phyloP scores from a whole-genome alignment of 2,888 invertebrate species.

The Macrophya alboannulata region DNA sequence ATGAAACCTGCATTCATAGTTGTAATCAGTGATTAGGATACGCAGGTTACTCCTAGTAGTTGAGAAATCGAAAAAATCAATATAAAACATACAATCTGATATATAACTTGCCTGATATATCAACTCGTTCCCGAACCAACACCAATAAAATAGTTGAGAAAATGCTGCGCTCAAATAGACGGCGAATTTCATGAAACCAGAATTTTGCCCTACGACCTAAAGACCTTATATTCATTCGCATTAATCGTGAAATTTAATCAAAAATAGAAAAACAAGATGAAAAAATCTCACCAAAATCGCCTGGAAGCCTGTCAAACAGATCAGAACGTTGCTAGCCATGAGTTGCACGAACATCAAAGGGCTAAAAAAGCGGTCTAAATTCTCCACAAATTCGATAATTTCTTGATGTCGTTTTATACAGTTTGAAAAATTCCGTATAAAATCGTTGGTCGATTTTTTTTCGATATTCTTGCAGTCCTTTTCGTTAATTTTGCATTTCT shows the following conservation, averaged over 20 bases:
- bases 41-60: neutral
- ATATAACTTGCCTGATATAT: slow-evolving; percentile 65
- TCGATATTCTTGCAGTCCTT: neutral
- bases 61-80: neutral
- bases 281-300: slow-evolving; percentile 66
- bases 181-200: slow-evolving; percentile 67
- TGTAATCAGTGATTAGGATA: slow-evolving; percentile 10
- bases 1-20: slow-evolving; percentile 7
- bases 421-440: slow-evolving; percentile 61
- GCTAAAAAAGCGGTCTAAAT: slow-evolving; percentile 69
- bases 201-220: slow-evolving; percentile 68
- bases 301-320: slow-evolving; percentile 75
- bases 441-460: slow-evolving; percentile 56
- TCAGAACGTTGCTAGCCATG: slow-evolving; percentile 71
- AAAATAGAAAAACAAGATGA: neutral
- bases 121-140: slow-evolving; percentile 72
- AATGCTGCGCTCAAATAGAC: slow-evolving; percentile 68
- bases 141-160: slow-evolving; percentile 69
- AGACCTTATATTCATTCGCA: neutral
- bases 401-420: slow-evolving; percentile 69
- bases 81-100: neutral
- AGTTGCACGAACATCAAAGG: slow-evolving; percentile 71
- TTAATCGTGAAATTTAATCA: neutral
- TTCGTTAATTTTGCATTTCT: slow-evolving; percentile 11
- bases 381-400: slow-evolving; percentile 64